Evolutionary conservation across 2,797 vertebrate species (phyloP), one percentile per base, ranked within the genome.

Genomic region (Bradypodion ventrale): DNA sequence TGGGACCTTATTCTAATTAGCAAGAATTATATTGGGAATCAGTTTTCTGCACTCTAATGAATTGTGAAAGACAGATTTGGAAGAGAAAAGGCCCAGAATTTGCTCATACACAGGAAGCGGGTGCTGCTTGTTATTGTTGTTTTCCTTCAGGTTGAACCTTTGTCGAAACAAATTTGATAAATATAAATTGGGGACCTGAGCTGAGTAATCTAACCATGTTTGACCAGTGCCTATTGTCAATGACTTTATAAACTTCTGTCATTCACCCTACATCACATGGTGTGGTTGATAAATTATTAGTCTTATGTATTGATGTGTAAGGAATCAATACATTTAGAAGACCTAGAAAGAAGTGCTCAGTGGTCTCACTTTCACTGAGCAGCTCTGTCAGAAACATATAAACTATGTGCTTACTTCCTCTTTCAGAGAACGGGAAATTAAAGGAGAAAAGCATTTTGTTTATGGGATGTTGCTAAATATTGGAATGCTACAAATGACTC

Each of bases 121-220:
- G 52, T 42, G 29, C 19, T 81, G 9, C 80, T 81, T 77, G 23
- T 81, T 40, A 66, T 37, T 3, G 88, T 89, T 88, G 85, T 83
- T 40, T 73, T 82, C 29, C 78, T 80, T 62, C 5, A 87, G 60
- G 80, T 65, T 23, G 79, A 87, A 80, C 5, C 62, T 90, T 93
- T 84, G 35, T 87, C 65, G 70, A 77, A 7, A 23, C 56, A 46
- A 1, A 27, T 77, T n/a, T 74, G 35, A 85, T 60, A 5, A 65
- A 6, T 8, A 13, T 66, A 85, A 92, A 86, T 70, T 87, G 68
- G 63, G 4, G 82, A 88, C 80, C n/a, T 44, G 82, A 40, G 42
- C 44, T 23, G 10, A 86, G 10, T 65, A 75, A 62, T 88, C 88
- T 88, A 81, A 85, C 72, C 79, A 87, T 85, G 12, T 77, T 23